Evolutionary conservation across 2,888 invertebrate genomes (phyloP), one percentile per base, ranked within the genome.

Genomic region (Siphlonurus alternatus): DNA sequence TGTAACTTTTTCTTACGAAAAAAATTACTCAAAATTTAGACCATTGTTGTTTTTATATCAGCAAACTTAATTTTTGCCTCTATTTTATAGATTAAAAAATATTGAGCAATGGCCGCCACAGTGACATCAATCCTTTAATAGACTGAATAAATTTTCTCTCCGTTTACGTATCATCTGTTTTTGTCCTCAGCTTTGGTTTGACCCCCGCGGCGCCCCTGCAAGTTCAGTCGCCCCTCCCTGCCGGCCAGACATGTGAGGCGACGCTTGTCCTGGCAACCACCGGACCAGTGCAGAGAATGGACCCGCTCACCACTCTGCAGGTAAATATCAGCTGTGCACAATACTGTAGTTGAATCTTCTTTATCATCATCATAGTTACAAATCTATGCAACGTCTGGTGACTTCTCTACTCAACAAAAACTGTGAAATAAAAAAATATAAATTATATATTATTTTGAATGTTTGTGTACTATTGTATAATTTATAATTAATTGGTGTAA

Each of bases 231-330:
- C 84, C 89, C 1, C 75, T 95, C 62, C 85, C 87, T 65, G 89
- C 93, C 1, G 88, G 89, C 68, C 87, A 88, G 72, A 83, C 83
- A 61, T 81, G 87, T 61, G 94, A 94, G 72, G 85, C 86, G 1
- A 83, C 85, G 63, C 78, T 98, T 19, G 78, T 83, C 1, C 80
- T 99, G 60, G 88, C 86, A 71, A 90, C 89, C 20, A 84, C 82
- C 63, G 98, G 98, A 2, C 91, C 93, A 20, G 91, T 98, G 62
- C 94, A 95, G 77, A 86, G 94, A 66, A 98, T 98, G 96, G 96
- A 97, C 63, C 98, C 99, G 1, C 83, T 99, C 62, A 95, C 91
- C 72, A 97, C 94, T 76, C 79, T 99, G 61, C 97, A 98, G 82
- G 86, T 84, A 65, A n/a, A 38, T 56, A 19, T n/a, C n/a, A n/a